Base-by-base conservation (phyloP, 2,888 invertebrate genomes). In the Aphodius granarius region DNA sequence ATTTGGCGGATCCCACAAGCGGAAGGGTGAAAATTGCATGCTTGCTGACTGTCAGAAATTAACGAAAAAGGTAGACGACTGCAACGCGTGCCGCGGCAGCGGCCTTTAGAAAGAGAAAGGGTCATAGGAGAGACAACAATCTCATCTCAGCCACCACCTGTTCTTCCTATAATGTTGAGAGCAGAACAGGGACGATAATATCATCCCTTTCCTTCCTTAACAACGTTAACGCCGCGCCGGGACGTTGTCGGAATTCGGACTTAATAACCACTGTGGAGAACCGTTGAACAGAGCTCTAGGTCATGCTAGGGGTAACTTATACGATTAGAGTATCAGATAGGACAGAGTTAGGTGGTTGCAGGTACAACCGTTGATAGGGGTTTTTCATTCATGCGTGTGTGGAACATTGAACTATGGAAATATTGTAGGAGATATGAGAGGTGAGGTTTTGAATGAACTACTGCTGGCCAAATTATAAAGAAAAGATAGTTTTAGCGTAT, bases 11-110 rank as follows among this genome's bases (percentile, higher is more conserved):
- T 21, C 21, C 20, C 20, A 68, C 68, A 68, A 15, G 68, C 68
- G 68, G 22, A 68, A 68, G 68, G 68, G 68, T 68, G 68, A 68
- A 68, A 22, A 68, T 68, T 16, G 68, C 68, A 68, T 68, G 68
- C 21, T 13, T 20, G 68, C 68, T 20, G 68, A 43, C 43, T 43
- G 43, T 43, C 68, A n/a, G 68, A 21, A 68, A 68, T 68, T 20
- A 22, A 22, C 68, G 68, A 19, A 68, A 21, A 68, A 68, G 68
- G 68, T 22, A 68, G 68, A 68, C 68, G 68, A 20, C 19, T 19
- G 21, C 19, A 21, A 66, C 66, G 43, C 43, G 43, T 43, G 43
- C 43, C 43, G 43, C 43, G 43, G 43, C 43, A 43, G 13, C 43
- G 6, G 43, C 43, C 43, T 43, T 43, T 43, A 43, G 43, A 43